Evolutionary conservation across 1,140 invertebrate species (phyloP).

Genomic region (Trachymyrmex cornetzi): DNA sequence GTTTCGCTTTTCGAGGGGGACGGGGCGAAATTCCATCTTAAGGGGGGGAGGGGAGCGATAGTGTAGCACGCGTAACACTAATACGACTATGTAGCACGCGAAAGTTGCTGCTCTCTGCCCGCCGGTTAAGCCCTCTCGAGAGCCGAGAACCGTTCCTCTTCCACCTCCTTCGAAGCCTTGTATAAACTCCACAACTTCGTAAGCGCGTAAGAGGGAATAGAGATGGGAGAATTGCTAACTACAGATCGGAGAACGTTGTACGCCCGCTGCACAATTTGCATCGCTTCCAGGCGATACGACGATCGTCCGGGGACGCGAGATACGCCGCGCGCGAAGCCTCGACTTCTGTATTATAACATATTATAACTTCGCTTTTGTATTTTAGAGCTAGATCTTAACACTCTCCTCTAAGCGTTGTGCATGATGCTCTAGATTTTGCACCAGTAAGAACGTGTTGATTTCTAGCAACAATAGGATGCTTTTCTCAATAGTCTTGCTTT

Average conservation of each 20-base stretch:
- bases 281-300: slow-evolving; percentile 57
- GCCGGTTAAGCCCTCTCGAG: slow-evolving; percentile 63
- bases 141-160: slow-evolving; percentile 60
- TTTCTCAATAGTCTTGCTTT: not conserved
- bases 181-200: slow-evolving; percentile 65
- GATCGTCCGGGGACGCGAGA: slow-evolving; percentile 59
- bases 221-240: slow-evolving; percentile 69
- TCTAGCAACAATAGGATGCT: not conserved
- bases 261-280: slow-evolving; percentile 71
- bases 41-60: not conserved
- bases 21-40: not conserved
- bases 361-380: slow-evolving; percentile 59
- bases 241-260: slow-evolving; percentile 72
- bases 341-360: slow-evolving; percentile 43
- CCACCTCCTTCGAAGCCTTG: slow-evolving; percentile 40
- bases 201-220: slow-evolving; percentile 43
- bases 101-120: slow-evolving; percentile 56
- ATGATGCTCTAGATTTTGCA: not conserved
- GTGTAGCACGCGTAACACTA: slow-evolving; percentile 69
- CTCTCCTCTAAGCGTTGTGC: not conserved
- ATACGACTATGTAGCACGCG: slow-evolving; percentile 72
- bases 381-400: slow-evolving; percentile 28
- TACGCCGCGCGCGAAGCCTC: slow-evolving; percentile 30
- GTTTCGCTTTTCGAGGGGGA: slow-evolving; percentile 35
- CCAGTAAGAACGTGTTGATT: not conserved